Evolutionary conservation across 1,140 invertebrate species (phyloP).

Genomic region (Drosophila kepulauana): DNA sequence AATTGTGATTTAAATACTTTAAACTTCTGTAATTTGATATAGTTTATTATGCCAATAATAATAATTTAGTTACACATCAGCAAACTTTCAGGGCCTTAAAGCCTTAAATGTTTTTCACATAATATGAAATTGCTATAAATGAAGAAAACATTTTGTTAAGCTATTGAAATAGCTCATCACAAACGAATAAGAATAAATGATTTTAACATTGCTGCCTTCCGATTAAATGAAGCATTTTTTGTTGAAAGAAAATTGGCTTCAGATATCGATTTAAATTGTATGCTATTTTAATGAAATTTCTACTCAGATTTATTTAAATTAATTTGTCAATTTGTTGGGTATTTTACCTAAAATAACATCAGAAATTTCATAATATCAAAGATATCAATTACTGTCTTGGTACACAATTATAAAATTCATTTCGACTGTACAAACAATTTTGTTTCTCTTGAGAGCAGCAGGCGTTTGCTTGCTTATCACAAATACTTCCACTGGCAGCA

Average conservation of each 20-base stretch:
- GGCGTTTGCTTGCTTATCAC: constrained; percentile 11
- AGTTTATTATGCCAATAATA: too few species aligned
- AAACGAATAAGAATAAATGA: background rate
- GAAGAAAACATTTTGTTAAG: too few species aligned
- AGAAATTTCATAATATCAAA: too few species aligned
- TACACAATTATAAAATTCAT: background rate
- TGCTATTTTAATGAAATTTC: too few species aligned
- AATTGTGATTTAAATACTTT: too few species aligned
- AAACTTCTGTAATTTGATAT: too few species aligned
- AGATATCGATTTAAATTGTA: too few species aligned
- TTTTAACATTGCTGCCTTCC: background rate
- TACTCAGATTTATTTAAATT: background rate
- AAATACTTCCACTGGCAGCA: background rate
- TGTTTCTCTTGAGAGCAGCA: constrained; percentile 6
- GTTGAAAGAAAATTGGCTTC: too few species aligned
- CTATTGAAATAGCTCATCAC: background rate
- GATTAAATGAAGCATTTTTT: background rate
- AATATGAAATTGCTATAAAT: too few species aligned
- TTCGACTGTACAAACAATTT: constrained; percentile 5
- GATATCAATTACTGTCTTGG: background rate
- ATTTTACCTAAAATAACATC: background rate
- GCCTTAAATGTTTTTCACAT: too few species aligned
- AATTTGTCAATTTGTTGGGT: background rate
- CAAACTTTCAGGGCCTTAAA: too few species aligned
- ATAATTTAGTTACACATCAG: too few species aligned